A percentile compares a stretch with the other conserved stretches of the same genome.
Evolutionary conservation across 2,797 vertebrate species (phyloP).

Genomic region (Natrix natrix): DNA sequence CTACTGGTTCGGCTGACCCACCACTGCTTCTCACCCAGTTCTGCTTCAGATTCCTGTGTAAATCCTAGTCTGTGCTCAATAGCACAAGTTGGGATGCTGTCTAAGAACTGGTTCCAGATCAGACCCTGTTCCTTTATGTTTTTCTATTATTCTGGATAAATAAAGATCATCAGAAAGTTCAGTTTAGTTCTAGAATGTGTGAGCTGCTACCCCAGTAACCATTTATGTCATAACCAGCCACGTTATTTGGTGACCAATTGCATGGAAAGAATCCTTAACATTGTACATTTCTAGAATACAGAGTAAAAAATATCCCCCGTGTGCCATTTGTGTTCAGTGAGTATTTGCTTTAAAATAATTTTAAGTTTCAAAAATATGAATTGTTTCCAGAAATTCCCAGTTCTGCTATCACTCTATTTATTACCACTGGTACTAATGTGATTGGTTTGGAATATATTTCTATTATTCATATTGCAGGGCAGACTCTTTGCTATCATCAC

Average conservation of each 20-base stretch:
- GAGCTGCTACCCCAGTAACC: not conserved
- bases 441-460: not conserved
- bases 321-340: not conserved
- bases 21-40: not conserved
- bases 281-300: not conserved
- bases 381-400: not conserved
- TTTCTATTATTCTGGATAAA: not conserved
- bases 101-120: not conserved
- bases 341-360: not conserved
- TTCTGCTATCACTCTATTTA: not conserved
- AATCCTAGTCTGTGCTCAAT: too few species aligned
- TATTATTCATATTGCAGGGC: not conserved
- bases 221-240: not conserved
- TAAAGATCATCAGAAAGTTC: not conserved
- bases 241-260: not conserved
- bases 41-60: not conserved
- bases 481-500: not conserved
- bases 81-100: not conserved
- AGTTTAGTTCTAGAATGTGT: not conserved
- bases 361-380: constrained; percentile 13
- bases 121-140: not conserved
- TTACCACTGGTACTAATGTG: not conserved
- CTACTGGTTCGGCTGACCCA: too few species aligned
- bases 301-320: not conserved
- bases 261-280: not conserved